These are phyloP conservation scores for Polyploca ridens DNA, from an alignment of 2,888 invertebrate genomes.

Conservation along the genomic window DNA sequence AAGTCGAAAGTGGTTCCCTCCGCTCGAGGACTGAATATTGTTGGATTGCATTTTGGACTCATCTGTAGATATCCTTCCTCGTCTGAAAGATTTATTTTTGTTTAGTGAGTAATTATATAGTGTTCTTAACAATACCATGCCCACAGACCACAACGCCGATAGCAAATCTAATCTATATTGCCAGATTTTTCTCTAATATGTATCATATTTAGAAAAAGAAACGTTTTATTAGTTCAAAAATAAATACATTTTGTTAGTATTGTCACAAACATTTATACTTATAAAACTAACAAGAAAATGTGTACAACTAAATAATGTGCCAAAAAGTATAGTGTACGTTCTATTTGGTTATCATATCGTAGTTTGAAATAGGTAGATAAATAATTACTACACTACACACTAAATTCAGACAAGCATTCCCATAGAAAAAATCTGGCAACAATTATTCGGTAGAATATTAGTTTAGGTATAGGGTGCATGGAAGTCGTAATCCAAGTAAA, in stretches of 20 bases:
- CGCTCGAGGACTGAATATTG: constrained; percentile 84
- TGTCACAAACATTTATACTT: neutral
- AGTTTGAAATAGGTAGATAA: too few species aligned
- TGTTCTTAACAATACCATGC: neutral
- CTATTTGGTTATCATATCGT: too few species aligned
- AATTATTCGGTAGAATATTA: neutral
- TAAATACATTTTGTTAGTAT: neutral
- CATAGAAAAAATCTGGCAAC: neutral
- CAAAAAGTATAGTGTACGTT: too few species aligned
- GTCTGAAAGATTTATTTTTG: constrained; percentile 51
- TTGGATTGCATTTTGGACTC: constrained; percentile 76
- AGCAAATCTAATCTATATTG: neutral
- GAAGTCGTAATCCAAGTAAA: neutral
- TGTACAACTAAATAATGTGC: too few species aligned
- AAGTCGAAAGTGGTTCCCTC: constrained; percentile 81
- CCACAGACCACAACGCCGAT: neutral
- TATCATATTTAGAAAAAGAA: too few species aligned
- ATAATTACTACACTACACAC: too few species aligned
- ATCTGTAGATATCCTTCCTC: constrained; percentile 86
- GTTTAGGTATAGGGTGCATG: constrained; percentile 4
- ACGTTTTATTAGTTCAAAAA: too few species aligned
- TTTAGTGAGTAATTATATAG: neutral
- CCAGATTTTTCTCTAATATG: neutral
- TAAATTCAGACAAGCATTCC: too few species aligned
- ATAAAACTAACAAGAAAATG: too few species aligned